These are phyloP conservation scores for Diabrotica undecimpunctata DNA, from an alignment of 1,140 invertebrate species.

Conservation along the genomic window DNA sequence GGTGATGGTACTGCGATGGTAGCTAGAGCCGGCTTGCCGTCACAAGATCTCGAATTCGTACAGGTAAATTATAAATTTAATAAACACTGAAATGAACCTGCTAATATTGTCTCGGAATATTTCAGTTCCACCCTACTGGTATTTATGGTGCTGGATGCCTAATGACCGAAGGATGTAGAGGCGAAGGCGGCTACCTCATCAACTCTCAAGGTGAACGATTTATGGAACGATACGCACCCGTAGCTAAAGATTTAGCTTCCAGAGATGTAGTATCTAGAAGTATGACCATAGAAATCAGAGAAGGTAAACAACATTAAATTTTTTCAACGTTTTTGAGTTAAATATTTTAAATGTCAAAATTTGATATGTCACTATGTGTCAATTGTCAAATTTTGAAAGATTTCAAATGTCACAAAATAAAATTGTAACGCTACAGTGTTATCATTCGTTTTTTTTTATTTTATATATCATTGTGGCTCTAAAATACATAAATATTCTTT, in stretches of 20 bases:
- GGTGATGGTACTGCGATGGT: slow-evolving; percentile 81
- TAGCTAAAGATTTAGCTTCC: slow-evolving; percentile 82
- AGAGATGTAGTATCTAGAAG: slow-evolving; percentile 79
- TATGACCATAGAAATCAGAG: slow-evolving; percentile 81
- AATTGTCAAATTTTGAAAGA: too few relatives aligned
- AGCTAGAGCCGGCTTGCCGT: slow-evolving; percentile 68
- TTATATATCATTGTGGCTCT: not conserved
- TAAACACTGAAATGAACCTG: not conserved
- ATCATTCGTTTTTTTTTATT: too few relatives aligned
- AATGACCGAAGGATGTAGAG: slow-evolving; percentile 78
- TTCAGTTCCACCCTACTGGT: slow-evolving; percentile 78
- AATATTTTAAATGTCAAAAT: too few relatives aligned
- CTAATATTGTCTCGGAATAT: not conserved
- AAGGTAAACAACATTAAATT: slow-evolving; percentile 48
- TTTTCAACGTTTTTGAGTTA: too few relatives aligned
- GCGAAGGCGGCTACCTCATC: slow-evolving; percentile 78
- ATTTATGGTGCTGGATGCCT: slow-evolving; percentile 82
- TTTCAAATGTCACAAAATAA: too few relatives aligned
- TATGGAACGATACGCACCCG: slow-evolving; percentile 84
- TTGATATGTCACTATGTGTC: too few relatives aligned
- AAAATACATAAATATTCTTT: slow-evolving; percentile 6
- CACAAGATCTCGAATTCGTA: slow-evolving; percentile 80
- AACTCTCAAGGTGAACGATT: slow-evolving; percentile 81
- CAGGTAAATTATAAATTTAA: slow-evolving; percentile 47
- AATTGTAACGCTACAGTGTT: too few relatives aligned